phyloP scores from a whole-genome alignment of 2,113 vertebrate species.

The Chamaetylas fuelleborni region DNA sequence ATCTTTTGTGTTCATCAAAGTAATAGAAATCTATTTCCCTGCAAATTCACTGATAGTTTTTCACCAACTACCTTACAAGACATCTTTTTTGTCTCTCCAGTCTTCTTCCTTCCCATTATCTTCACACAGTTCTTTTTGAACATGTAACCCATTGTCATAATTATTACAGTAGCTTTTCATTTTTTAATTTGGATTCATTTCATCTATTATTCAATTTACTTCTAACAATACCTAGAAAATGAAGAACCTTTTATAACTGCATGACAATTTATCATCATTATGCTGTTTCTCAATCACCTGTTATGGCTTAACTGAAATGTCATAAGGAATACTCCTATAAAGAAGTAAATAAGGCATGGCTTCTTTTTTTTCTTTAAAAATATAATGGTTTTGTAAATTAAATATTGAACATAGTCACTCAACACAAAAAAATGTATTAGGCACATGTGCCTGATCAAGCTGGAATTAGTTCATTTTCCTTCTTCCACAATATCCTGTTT shows the following conservation, averaged over 20 bases:
- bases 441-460: neutral
- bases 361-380: neutral
- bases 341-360: neutral
- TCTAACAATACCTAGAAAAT: slow-evolving; percentile 29
- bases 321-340: neutral
- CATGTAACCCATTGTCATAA: neutral
- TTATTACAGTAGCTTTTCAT: neutral
- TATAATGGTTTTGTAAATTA: neutral
- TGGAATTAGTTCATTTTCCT: neutral
- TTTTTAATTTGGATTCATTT: slow-evolving; percentile 30
- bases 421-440: neutral
- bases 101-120: neutral
- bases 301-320: neutral
- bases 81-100: neutral
- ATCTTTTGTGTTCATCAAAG: neutral
- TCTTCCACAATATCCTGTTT: neutral
- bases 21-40: neutral
- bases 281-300: neutral
- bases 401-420: neutral
- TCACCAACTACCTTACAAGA: neutral
- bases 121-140: neutral
- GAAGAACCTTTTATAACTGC: neutral
- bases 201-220: slow-evolving; percentile 33
- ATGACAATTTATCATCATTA: slow-evolving; percentile 23
- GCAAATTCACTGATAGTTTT: neutral